These are phyloP conservation scores for Emydocephalus ijimae DNA, from an alignment of 2,113 vertebrate species.

Conservation along the genomic window DNA sequence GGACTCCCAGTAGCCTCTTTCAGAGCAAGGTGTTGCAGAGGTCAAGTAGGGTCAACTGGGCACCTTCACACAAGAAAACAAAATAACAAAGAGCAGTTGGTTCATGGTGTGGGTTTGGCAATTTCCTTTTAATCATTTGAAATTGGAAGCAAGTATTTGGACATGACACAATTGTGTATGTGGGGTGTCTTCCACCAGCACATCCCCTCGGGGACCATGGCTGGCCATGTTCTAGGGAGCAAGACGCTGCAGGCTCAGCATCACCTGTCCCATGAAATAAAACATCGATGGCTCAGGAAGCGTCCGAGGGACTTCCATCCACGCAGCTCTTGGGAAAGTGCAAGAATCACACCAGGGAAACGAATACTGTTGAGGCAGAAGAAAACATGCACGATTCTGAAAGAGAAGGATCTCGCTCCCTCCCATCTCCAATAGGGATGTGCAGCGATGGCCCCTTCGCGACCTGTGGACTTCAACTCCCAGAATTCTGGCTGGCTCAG, in stretches of 20 bases:
- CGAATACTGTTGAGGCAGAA: slow-evolving; percentile 7
- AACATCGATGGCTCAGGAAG: slow-evolving; percentile 39
- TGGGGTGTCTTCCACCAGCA: slow-evolving; percentile 72
- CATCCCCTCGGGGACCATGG: slow-evolving; percentile 51
- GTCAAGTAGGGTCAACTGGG: background rate
- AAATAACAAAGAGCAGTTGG: background rate
- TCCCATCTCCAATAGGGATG: background rate
- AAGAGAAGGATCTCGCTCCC: background rate
- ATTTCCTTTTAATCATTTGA: slow-evolving; percentile 68
- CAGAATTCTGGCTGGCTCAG: background rate
- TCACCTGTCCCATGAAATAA: slow-evolving; percentile 57
- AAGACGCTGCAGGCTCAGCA: slow-evolving; percentile 58
- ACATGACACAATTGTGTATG: slow-evolving; percentile 55
- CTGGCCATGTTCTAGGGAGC: slow-evolving; percentile 40
- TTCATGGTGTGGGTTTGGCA: slow-evolving; percentile 50
- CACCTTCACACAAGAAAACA: background rate
- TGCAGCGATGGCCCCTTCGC: background rate
- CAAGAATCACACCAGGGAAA: background rate
- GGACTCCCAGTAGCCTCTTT: background rate
- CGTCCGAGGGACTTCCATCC: background rate
- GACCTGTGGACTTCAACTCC: background rate
- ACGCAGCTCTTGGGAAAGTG: background rate
- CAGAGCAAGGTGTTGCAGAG: too few relatives aligned
- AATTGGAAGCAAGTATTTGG: slow-evolving; percentile 72
- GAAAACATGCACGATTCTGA: background rate